Evolutionary conservation across 2,797 vertebrate species (phyloP), one percentile per base, ranked within the genome.

Genomic region (Rhinogobio ventralis): DNA sequence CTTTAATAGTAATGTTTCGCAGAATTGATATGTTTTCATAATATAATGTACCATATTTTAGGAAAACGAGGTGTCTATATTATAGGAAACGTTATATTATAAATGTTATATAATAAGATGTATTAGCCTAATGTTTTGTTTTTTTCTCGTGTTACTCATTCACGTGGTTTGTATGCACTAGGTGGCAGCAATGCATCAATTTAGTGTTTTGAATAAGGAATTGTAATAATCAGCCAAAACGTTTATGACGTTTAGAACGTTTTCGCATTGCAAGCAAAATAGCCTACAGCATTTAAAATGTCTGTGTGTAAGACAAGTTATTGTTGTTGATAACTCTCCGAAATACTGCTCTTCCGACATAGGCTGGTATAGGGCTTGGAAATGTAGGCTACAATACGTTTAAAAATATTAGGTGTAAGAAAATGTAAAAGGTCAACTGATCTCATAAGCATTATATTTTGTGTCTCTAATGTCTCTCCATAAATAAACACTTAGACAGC

Each of bases 121-220:
- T 36, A 20, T 67, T 36, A 36, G 36, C 36, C 36, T 36, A 36
- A 7, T 36, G 33, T 5, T 36, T 36, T 19, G 6, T 5, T 7
- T 13, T 75, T n/a, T 14, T 39, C 1, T 46, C 6, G 17, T 60
- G 53, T 74, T 9, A 73, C 5, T 10, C 13, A 46, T 1, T 30
- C 20, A 28, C 9, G 14, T 30, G 23, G n/a, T 42, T 76, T 30
- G 49, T 46, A 53, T 67, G 7, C 82, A 33, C 73, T 77, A 57
- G 82, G 33, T 69, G 82, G 49, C 64, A 84, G 82, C 82, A 84
- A n/a, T 30, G 49, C 10, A 53, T n/a, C 13, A 57, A 25, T 57
- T 68, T 30, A 28, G 11, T 8, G 49, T 28, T 55, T 82, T 9
- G 14, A 60, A 62, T 2, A 13, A 5, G 17, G 4, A 25, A 28